Evolutionary conservation across 1,140 invertebrate species (phyloP).

Genomic region (Drosophila orosa): DNA sequence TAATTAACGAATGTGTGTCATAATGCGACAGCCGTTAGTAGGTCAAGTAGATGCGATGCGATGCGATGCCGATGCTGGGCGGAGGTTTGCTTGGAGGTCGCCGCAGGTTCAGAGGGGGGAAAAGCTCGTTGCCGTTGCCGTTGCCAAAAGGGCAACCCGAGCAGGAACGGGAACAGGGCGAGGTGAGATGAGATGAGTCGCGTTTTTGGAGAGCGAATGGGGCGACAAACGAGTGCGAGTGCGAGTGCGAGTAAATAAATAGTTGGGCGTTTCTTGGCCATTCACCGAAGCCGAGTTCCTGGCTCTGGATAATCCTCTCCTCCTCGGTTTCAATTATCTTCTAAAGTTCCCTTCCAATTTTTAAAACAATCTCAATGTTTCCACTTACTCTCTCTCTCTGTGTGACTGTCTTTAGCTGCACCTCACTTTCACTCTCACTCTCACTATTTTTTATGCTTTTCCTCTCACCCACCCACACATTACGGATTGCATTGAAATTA

Average conservation of each 20-base stretch:
- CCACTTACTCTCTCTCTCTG: conserved; percentile 13
- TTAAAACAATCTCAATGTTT: conserved; percentile 45
- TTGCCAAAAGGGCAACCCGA: conserved; percentile 56
- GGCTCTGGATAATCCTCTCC: conserved; percentile 27
- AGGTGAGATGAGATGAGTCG: conserved; percentile 29
- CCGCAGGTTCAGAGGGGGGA: conserved; percentile 35
- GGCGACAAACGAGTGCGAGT: conserved; percentile 49
- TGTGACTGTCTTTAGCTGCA: conserved; percentile 47
- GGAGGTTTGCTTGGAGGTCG: conserved; percentile 73
- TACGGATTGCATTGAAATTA: conserved; percentile 26
- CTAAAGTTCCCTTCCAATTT: conserved; percentile 14
- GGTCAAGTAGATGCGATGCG: conserved; percentile 73
- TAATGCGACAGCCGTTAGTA: conserved; percentile 80
- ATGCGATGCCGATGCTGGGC: conserved; percentile 61
- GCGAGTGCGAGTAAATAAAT: conserved; percentile 63
- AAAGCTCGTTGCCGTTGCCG: too few species aligned
- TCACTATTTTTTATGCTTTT: conserved; percentile 23
- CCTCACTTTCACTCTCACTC: conserved; percentile 45
- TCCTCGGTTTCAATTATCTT: conserved; percentile 23
- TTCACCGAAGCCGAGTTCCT: conserved; percentile 21
- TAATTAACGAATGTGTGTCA: conserved; percentile 82
- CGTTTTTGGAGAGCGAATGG: conserved; percentile 48
- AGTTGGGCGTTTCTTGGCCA: conserved; percentile 65
- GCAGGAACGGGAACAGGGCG: conserved; percentile 20
- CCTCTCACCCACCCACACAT: conserved; percentile 34